Conservation (phyloP, 2,797 vertebrate species). For the Xenentodon cancila region DNA sequence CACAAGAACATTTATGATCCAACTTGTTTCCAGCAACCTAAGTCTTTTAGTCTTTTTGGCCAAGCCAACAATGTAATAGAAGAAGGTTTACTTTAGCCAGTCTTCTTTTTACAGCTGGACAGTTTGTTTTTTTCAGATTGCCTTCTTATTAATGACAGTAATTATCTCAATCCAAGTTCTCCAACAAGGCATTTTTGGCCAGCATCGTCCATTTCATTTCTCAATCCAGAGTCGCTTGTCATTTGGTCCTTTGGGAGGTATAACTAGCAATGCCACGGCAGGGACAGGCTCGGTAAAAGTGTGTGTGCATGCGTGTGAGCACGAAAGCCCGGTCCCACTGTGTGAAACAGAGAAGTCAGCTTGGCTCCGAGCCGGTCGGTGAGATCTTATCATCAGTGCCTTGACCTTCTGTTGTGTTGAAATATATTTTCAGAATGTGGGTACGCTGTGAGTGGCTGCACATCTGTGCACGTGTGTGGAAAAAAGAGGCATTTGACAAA, state of each 20-base stretch:
- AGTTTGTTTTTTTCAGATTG: slow-evolving; percentile 20
- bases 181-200: slow-evolving; percentile 45
- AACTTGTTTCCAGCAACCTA: slow-evolving; percentile 1
- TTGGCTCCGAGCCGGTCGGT: slow-evolving; percentile 38
- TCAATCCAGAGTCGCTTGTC: slow-evolving; percentile 44
- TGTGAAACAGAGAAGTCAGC: slow-evolving; percentile 39
- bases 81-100: not conserved
- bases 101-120: slow-evolving; percentile 36
- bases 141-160: slow-evolving; percentile 45
- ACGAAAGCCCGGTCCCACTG: slow-evolving; percentile 38
- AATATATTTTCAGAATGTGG: slow-evolving; percentile 42
- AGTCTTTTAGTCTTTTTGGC: not conserved
- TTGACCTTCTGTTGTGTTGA: slow-evolving; percentile 56
- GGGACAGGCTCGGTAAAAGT: slow-evolving; percentile 1
- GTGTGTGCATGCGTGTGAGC: slow-evolving; percentile 15
- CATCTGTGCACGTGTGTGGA: not conserved
- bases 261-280: slow-evolving; percentile 38
- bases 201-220: slow-evolving; percentile 31
- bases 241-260: slow-evolving; percentile 45
- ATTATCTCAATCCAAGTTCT: slow-evolving; percentile 53
- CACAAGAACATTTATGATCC: slow-evolving; percentile 1
- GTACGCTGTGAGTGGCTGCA: slow-evolving; percentile 14
- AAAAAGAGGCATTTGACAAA: slow-evolving; percentile 9
- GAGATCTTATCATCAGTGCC: slow-evolving; percentile 51
- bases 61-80: fast-evolving